Evolutionary conservation across 2,113 vertebrate genomes (phyloP), one percentile per base, ranked within the genome.

Genomic region (Nematolebias whitei): DNA sequence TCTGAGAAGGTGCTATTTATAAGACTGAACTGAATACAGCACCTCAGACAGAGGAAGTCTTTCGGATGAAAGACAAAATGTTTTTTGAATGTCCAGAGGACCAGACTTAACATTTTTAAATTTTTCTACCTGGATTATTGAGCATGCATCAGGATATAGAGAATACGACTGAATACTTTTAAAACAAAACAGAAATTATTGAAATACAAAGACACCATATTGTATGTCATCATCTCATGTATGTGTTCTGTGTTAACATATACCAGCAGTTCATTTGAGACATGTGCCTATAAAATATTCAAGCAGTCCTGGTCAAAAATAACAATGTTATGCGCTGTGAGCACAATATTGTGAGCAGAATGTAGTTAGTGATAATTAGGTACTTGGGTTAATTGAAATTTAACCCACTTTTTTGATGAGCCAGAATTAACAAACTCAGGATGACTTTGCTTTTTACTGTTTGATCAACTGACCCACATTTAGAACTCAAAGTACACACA

Each of bases 381-480:
- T 67, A 43, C 32, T 8, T 35, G 9, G 32, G 32, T 35, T 35
- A 8, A 35, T 10, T 35, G 5, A 20, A 57, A 39, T 15, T 13
- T 20, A 35, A 35, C n/a, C 29, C 26, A n/a, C 22, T 45, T 18
- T 47, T 41, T 14, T 2, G n/a, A 23, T 18, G n/a, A 44, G 20
- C 41, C 23, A 44, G 5, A 19, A 10, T 39, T 16, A 43, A 41
- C 13, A 15, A 57, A 58, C 2, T n/a, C 8, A 2, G 24, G 57
- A 13, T 23, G 13, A 19, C 3, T 1, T 8, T 9, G 16, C 38
- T 35, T 23, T 40, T 29, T 19, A n/a, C 26, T 57, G 41, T 63
- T 16, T 23, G 2, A 68, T 58, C 24, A 18, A 56, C 69, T 67
- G 64, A 77, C 48, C 74, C 62, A 61, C 48, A 79, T 77, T 66